Percentiles rank a stretch among this genome's conserved stretches.
phyloP scores from a whole-genome alignment of 2,797 vertebrate species.

The Molossus molossus region DNA sequence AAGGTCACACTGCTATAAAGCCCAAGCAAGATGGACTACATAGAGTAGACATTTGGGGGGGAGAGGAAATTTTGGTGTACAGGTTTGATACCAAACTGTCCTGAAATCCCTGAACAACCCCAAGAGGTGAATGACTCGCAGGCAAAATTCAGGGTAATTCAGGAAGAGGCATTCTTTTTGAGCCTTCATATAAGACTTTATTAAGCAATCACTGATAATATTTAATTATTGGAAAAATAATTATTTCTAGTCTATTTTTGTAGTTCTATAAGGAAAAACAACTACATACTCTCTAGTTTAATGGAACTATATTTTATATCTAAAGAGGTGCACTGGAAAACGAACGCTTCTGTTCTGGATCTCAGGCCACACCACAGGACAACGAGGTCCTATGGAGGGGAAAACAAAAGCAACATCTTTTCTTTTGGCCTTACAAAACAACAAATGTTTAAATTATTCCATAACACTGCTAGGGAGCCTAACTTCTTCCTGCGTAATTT shows the following conservation, averaged over 20 bases:
- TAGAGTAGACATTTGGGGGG: background rate
- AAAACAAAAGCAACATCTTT: conserved; percentile 28
- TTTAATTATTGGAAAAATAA: conserved; percentile 6
- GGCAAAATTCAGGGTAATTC: background rate
- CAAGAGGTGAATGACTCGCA: background rate
- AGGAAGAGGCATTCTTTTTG: background rate
- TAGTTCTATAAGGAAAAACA: conserved; percentile 17
- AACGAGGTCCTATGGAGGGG: background rate
- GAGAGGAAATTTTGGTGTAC: background rate
- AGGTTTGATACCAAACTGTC: background rate
- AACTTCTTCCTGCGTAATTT: background rate
- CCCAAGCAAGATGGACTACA: background rate
- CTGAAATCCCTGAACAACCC: background rate
- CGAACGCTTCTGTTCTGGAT: background rate
- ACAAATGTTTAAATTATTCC: background rate
- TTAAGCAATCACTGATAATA: background rate
- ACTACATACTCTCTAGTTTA: background rate
- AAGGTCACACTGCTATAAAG: background rate
- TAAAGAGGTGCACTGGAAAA: conserved; percentile 9
- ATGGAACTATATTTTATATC: background rate
- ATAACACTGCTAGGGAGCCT: background rate
- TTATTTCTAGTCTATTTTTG: background rate
- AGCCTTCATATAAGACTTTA: background rate
- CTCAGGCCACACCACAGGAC: background rate
- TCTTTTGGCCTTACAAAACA: background rate